Percentiles rank a stretch among this genome's conserved stretches.
Conservation (phyloP, 2,113 vertebrate species). For the Puntigrus tetrazona region DNA sequence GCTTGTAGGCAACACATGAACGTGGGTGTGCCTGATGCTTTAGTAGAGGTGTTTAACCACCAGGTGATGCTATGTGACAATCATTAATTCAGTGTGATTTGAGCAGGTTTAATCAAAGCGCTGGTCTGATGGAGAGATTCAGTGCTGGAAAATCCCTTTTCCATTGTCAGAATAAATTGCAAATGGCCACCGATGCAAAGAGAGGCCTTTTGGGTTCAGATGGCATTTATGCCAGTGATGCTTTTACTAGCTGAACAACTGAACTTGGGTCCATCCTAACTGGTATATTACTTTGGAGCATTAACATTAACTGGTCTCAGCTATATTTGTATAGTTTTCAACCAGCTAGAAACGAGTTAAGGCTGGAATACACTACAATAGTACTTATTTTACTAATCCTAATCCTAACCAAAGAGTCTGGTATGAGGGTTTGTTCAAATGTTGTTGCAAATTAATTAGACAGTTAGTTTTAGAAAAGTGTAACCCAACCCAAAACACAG, state of each 20-base stretch:
- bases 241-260: not conserved
- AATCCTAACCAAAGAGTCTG: no score
- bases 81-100: not conserved
- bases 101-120: not conserved
- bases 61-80: conserved; percentile 41
- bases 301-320: not conserved
- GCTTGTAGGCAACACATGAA: not conserved
- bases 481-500: not conserved
- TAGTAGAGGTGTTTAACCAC: conserved; percentile 3
- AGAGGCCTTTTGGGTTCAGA: not conserved
- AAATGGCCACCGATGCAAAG: not conserved
- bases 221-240: not conserved
- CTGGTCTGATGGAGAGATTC: not conserved
- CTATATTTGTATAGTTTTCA: not conserved
- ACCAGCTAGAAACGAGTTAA: not conserved
- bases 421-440: not conserved
- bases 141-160: not conserved
- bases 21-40: not conserved
- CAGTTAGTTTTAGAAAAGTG: not conserved
- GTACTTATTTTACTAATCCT: no score
- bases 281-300: not conserved
- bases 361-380: no score
- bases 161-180: not conserved
- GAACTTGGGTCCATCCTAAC: not conserved
- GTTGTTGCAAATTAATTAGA: not conserved